Evolutionary conservation across 2,113 vertebrate species (phyloP), one percentile per base, ranked within the genome.

Genomic region (Delphinus delphis): DNA sequence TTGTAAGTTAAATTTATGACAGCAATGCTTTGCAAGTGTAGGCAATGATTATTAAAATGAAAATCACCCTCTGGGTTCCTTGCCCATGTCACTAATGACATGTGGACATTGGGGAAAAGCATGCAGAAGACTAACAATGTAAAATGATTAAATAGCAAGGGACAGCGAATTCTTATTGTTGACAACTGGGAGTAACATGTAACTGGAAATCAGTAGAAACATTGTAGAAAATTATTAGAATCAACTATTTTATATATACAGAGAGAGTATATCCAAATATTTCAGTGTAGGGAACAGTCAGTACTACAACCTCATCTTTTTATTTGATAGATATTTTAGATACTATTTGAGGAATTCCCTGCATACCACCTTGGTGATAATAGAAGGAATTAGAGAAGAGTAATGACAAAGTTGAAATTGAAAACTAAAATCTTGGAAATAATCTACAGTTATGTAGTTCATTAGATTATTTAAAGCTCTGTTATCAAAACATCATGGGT

Each of bases 71-170:
- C 17, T 81, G 53, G 53, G 20, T 96, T 88, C 53, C 38, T 76
- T 68, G 28, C 41, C 21, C 6, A 7, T 73, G 38, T 70, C 83
- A 79, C 50, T 93, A 90, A 83, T 63, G 84, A 93, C 70, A 15
- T 90, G 58, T 89, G 36, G 41, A 5, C 6, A 44, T 31, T 17
- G 8, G 44, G 20, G 44, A 74, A 58, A 96, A 81, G 31, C 28
- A 91, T 89, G 20, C 33, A 81, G 33, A 82, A 76, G 90, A 67
- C 28, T 20, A 47, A 2, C 65, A 63, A 67, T 60, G 53, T 96
- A 76, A 85, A 91, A 68, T 92, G 62, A 79, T 86, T 97, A 85
- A 92, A 53, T 15, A 80, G 15, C 83, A 92, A 87, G 79, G 38
- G 38, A 53, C 18, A 79, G 81, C 11, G 20, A 79, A 53, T 83